phyloP scores from a whole-genome alignment of 2,113 vertebrate species.

The Saccopteryx bilineata region DNA sequence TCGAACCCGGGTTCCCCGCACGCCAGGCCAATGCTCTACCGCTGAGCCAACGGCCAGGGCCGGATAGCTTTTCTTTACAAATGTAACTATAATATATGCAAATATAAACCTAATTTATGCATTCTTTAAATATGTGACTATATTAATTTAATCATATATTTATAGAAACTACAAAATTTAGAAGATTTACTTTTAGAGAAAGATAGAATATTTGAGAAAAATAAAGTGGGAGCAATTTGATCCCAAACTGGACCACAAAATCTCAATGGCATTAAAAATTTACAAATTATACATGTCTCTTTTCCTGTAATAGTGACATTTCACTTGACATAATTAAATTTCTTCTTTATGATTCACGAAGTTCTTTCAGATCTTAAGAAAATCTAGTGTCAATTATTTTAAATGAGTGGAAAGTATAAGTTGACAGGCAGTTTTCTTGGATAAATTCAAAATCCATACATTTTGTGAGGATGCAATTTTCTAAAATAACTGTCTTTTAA shows the following conservation, averaged over 20 bases:
- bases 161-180: background rate
- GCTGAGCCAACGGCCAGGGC: too few relatives aligned
- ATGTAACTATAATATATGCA: background rate
- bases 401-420: background rate
- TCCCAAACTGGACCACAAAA: background rate
- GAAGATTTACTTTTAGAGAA: background rate
- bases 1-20: too few relatives aligned
- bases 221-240: background rate
- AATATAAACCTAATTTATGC: background rate
- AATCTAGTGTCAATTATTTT: background rate
- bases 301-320: background rate
- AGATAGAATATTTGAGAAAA: background rate
- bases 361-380: background rate
- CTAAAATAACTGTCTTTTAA: background rate
- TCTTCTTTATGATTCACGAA: background rate
- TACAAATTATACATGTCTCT: background rate
- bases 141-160: background rate
- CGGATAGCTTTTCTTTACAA: background rate
- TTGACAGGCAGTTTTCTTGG: background rate
- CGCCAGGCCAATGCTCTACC: too few relatives aligned
- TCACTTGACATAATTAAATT: slow-evolving; percentile 2
- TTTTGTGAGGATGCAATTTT: slow-evolving; percentile 7
- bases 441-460: background rate
- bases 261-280: background rate
- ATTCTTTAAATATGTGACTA: background rate